Evolutionary conservation across 2,113 vertebrate species (phyloP), one percentile per base, ranked within the genome.

Genomic region (Channa maculata): DNA sequence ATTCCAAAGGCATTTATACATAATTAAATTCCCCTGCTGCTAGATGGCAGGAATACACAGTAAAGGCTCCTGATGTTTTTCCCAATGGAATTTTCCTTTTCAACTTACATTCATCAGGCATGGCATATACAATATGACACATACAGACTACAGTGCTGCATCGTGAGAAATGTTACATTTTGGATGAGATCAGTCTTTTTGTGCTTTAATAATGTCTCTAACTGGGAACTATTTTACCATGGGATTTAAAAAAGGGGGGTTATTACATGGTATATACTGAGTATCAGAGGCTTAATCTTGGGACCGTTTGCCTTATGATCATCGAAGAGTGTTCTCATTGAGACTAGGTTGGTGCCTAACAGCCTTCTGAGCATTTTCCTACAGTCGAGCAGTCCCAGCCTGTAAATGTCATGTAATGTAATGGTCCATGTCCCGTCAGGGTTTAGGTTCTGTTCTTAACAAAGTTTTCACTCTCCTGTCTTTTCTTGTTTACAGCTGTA

Each of bases 31-130:
- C 24, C 39, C 7, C 33, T 75, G 82, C 88, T 72, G 74, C 75
- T 77, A 83, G 80, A 84, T 83, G 90, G 90, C 83, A 70, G 86
- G 14, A 71, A 79, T 48, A 73, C 58, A 57, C 65, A 46, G 61
- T 33, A 37, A 38, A 43, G n/a, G 41, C 71, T 57, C 0, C n/a
- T 61, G 51, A 15, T 15, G 2, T n/a, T 87, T 59, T 48, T 76
- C 81, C 75, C 83, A 65, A 66, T 87, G 78, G 80, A 84, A 86
- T 57, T 58, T 45, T 13, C 5, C 65, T 13, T 14, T 24, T 24
- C 24, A 24, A 24, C 24, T 24, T 24, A 15, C 34, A 50, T 49
- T 59, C 68, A 34, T 39, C 33, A 37, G 41, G 58, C 14, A 52
- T 33, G 34, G 52, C 51, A 2, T 74, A 39, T 8, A 3, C 10